Conservation (phyloP, 1,140 invertebrate genomes). For the Plutomurus gul region DNA sequence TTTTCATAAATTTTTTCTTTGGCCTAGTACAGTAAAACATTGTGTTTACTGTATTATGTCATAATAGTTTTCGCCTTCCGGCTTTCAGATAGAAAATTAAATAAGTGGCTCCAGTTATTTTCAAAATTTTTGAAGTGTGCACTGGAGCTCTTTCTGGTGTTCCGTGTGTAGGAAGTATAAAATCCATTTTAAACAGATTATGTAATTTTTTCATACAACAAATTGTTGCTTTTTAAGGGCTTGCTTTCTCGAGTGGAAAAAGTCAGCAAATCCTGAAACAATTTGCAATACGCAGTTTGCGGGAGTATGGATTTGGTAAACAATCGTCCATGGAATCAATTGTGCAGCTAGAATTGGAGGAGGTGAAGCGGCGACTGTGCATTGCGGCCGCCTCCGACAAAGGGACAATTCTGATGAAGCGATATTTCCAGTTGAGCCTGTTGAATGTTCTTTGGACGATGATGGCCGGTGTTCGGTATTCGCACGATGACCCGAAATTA, state of each 20-base stretch:
- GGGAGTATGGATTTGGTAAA: slow-evolving; percentile 51
- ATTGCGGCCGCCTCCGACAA: slow-evolving; percentile 41
- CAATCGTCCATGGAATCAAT: slow-evolving; percentile 41
- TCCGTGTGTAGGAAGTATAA: too few relatives aligned
- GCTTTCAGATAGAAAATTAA: too few relatives aligned
- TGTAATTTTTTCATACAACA: not conserved
- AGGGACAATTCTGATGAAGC: slow-evolving; percentile 36
- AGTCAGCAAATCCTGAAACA: slow-evolving; percentile 14
- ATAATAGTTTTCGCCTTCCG: too few relatives aligned
- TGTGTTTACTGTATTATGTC: too few relatives aligned
- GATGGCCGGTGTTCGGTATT: slow-evolving; percentile 74
- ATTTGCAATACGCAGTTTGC: slow-evolving; percentile 36
- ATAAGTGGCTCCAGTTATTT: too few relatives aligned
- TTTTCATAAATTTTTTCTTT: too few relatives aligned
- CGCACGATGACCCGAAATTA: slow-evolving; percentile 56
- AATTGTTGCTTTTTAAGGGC: slow-evolving; percentile 15
- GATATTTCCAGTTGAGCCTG: slow-evolving; percentile 59
- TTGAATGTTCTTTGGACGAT: slow-evolving; percentile 85
- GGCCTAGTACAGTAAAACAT: too few relatives aligned
- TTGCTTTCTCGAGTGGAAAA: slow-evolving; percentile 40
- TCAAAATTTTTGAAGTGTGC: too few relatives aligned
- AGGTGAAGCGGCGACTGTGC: slow-evolving; percentile 24
- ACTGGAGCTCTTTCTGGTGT: too few relatives aligned
- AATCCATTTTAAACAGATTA: not conserved
- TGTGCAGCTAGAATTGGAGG: slow-evolving; percentile 39